Evolutionary conservation across 2,888 invertebrate genomes (phyloP).

Genomic region (Sminthurides aquaticus): DNA sequence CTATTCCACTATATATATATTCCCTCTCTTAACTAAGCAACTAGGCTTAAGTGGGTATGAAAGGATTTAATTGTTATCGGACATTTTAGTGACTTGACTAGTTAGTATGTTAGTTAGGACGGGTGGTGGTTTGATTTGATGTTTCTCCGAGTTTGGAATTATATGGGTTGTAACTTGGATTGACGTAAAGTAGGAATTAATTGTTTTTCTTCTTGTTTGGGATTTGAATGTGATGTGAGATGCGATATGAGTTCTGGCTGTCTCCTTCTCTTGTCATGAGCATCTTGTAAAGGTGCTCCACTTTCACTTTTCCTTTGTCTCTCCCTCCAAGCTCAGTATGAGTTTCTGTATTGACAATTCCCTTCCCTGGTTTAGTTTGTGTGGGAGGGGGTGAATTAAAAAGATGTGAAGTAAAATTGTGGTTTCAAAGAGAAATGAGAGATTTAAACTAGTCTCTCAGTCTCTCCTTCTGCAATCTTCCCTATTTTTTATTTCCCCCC

Average conservation of each 20-base stretch:
- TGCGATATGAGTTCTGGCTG: background rate
- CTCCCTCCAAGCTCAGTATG: no score
- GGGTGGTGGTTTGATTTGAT: background rate
- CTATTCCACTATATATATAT: no score
- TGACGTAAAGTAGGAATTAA: constrained; percentile 2
- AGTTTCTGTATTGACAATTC: no score
- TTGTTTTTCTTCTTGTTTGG: constrained; percentile 7
- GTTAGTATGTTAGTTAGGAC: background rate
- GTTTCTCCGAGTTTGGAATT: background rate
- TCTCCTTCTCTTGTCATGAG: background rate
- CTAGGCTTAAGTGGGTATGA: background rate
- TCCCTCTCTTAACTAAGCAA: no score
- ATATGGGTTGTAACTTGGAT: background rate
- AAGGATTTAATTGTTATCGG: background rate
- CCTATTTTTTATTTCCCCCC: no score
- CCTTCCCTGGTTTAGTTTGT: no score
- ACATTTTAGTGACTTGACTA: background rate
- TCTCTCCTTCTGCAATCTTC: no score
- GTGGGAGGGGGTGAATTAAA: no score
- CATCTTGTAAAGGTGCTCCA: background rate
- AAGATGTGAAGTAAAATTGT: no score
- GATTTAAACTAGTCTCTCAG: no score
- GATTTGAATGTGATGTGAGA: background rate
- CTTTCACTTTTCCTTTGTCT: background rate
- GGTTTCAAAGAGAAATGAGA: no score